A percentile compares a stretch with the other conserved stretches of the same genome.
phyloP scores from a whole-genome alignment of 2,113 vertebrate species.

The Collichthys lucidus region DNA sequence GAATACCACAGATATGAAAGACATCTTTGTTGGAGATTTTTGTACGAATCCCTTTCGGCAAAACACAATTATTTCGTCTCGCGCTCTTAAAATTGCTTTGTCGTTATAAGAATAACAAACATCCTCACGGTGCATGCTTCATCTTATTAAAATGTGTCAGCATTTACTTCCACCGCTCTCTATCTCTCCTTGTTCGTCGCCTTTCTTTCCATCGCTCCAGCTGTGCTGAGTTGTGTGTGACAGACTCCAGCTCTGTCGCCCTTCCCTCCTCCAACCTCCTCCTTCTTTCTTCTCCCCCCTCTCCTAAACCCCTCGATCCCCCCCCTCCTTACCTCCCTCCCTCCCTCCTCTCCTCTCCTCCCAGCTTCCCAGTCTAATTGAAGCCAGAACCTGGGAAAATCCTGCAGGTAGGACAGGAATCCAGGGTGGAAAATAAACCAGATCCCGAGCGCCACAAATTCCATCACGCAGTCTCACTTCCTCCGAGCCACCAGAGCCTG shows the following conservation, averaged over 20 bases:
- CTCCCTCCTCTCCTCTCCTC: slow-evolving; percentile 20
- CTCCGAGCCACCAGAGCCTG: slow-evolving; percentile 68
- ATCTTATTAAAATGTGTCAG: slow-evolving; percentile 2
- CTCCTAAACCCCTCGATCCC: slow-evolving; percentile 16
- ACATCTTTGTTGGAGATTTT: slow-evolving; percentile 33
- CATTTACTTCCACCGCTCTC: slow-evolving; percentile 29
- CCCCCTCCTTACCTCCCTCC: slow-evolving; percentile 22
- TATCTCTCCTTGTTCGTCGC: slow-evolving; percentile 33
- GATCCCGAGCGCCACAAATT: slow-evolving; percentile 80
- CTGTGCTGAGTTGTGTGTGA: slow-evolving; percentile 84
- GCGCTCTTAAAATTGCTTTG: slow-evolving; percentile 22
- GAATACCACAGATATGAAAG: slow-evolving; percentile 17
- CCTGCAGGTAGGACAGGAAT: slow-evolving; percentile 83
- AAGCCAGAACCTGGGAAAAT: slow-evolving; percentile 84
- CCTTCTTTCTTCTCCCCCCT: not conserved
- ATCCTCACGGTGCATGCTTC: not conserved
- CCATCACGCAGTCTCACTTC: slow-evolving; percentile 81
- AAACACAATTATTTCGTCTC: slow-evolving; percentile 29
- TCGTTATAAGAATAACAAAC: slow-evolving; percentile 33
- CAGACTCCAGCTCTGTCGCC: slow-evolving; percentile 77
- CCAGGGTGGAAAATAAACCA: slow-evolving; percentile 84
- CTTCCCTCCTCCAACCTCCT: slow-evolving; percentile 39
- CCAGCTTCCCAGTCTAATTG: slow-evolving; percentile 80
- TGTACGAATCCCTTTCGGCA: slow-evolving; percentile 1
- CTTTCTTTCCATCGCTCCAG: slow-evolving; percentile 61